Conservation (phyloP, 2,888 invertebrate genomes). For the Sphecodes monilicornis region DNA sequence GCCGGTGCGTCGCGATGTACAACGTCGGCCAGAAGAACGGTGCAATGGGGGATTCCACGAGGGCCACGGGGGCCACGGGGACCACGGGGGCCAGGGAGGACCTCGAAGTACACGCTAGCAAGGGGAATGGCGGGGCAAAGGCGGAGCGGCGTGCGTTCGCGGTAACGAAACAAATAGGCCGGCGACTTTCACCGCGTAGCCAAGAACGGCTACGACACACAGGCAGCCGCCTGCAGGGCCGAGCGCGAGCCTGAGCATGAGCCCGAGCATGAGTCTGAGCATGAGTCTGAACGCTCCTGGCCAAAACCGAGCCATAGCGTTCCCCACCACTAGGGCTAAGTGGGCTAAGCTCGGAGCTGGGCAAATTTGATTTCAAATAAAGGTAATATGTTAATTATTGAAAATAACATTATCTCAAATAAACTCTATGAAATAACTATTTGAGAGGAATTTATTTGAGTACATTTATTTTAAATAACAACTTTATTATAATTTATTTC, state of each 20-base stretch:
- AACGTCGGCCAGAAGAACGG: not conserved
- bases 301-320: conserved; percentile 36
- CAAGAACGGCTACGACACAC: conserved; percentile 60
- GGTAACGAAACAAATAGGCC: conserved; percentile 82
- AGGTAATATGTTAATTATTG: no score
- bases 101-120: not conserved
- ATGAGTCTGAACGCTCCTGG: conserved; percentile 36
- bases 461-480: no score
- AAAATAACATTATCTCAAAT: no score
- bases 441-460: no score
- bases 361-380: no score
- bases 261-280: not conserved
- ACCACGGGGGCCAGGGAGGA: not conserved
- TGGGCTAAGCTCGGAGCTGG: no score
- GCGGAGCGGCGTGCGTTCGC: conserved; percentile 66
- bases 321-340: not conserved
- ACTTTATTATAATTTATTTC: no score
- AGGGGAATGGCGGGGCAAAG: conserved; percentile 1
- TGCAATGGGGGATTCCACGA: not conserved
- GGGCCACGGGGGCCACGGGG: not conserved
- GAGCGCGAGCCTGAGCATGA: conserved; percentile 10
- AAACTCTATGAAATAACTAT: no score
- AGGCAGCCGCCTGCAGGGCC: conserved; percentile 20
- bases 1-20: conserved; percentile 50
- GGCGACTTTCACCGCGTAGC: conserved; percentile 81